Evolutionary conservation across 2,113 vertebrate species (phyloP), one percentile per base, ranked within the genome.

Genomic region (Pseudopipra pipra): DNA sequence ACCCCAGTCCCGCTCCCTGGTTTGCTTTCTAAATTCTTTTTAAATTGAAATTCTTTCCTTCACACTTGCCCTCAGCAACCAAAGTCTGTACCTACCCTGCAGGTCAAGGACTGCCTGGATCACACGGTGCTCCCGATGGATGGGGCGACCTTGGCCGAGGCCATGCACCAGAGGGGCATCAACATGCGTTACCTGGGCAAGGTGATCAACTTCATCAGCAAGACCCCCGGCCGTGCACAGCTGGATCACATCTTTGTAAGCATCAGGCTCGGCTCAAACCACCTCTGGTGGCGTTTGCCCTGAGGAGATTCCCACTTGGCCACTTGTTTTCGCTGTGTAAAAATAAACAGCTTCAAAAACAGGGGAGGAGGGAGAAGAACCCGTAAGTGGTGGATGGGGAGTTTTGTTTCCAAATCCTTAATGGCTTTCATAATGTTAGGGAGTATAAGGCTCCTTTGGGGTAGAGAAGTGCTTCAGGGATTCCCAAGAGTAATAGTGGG

Each of bases 61-160:
- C 9, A 0, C 5, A 13, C n/a, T n/a, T 76, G 43, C 59, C 28
- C 6, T 80, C 20, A 8, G 28, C 93, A 44, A 71, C 56, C 4
- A 7, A 49, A 44, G 35, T 23, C 17, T 84, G 66, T 68, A 1
- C 33, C 1, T 63, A 3, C 76, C 77, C 47, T 82, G 17, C 97
- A 99, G 99, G 98, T 99, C 54, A 99, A 99, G 92, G 99, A 99
- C 97, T 99, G 99, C 93, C 97, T 99, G 93, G 99, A 99, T 80
- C 99, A 99, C 85, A 98, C 98, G 0, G 98, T 99, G 93, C 98
- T 99, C 84, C 99, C 99, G 0, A 99, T 99, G 99, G 99, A 99
- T 0, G 99, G 99, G 49, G 98, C 98, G 6, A 99, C 99, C 0
- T 95, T 99, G 71, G 99, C 99, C 0, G 99, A 99, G 96, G 98